Base-by-base conservation (phyloP, 2,113 vertebrate genomes). In the Orientallactaga bullata region DNA sequence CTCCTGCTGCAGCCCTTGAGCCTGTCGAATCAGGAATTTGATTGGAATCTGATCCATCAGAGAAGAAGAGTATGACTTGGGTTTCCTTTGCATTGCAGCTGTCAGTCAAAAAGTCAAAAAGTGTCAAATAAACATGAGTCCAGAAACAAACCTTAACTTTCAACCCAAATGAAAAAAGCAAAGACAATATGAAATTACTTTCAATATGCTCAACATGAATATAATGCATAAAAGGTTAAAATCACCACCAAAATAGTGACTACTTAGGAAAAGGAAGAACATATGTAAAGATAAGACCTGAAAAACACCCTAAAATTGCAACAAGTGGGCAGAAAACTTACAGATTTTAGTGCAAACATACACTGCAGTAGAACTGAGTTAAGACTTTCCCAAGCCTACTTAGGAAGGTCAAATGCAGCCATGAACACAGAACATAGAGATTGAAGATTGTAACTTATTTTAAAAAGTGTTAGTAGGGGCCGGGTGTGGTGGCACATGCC, bases 21-120 rank as follows among this genome's bases (percentile, higher is more conserved):
- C 99, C 97, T 99, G 99, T 1, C 99, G 98, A 97, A 99, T 99
- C 82, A 99, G 98, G 94, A 99, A 99, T 97, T 99, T 99, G 95
- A 99, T 99, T 88, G 99, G 99, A 97, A 99, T 99, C 96, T 99
- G 99, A 96, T 99, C 99, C 99, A 99, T 99, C 95, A 99, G 80
- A 2, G 99, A 98, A 55, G 99, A 98, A 0, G 99, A 99, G 96
- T 99, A 99, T 37, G 99, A 99, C 95, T 99, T 99, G 79, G 99
- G 99, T 91, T 99, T 99, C 96, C 98, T 99, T 96, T 99, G 99
- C 99, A 99, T 99, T 84, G 99, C 98, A 90, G 99, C 99, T 99
- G 24, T 7, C 88, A 97, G 55, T 92, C 93, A 97, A 55, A 97
- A 55, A 55, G 15, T 55, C 55, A 55, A 55, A 94, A 61, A 35